Base-by-base conservation (phyloP, 2,113 vertebrate genomes). In the Ibidorhyncha struthersii region DNA sequence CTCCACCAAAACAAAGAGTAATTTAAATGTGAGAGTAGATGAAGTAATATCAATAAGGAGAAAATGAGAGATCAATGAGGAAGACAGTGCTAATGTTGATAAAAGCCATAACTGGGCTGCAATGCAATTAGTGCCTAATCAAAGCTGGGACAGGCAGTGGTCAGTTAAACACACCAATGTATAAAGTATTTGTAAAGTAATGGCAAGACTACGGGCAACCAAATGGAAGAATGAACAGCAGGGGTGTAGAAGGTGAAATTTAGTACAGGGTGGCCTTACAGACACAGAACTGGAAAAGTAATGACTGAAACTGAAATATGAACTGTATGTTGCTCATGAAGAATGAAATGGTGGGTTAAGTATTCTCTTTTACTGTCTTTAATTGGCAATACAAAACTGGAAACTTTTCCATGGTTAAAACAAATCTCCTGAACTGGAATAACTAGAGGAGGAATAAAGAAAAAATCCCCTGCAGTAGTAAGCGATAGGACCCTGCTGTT, bases 61-160 rank as follows among this genome's bases (percentile, higher is more conserved):
- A 86, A 94, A 95, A 96, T 91, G 69, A 71, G 67, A 86, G 38
- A 86, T 86, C 89, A 84, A n/a, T 94, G 77, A 62, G 14, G 47
- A 92, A 89, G 38, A 47, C 34, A 76, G 67, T 22, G 20, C 8
- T 89, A 81, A 73, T 62, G 61, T 15, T 81, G 83, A 41, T 89
- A 86, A 66, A 21, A 70, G 32, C 1, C 3, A 83, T 83, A 81
- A 78, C 38, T 50, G 27, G 20, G 12, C 47, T 86, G 58, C 27
- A 83, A 62, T 38, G 40, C 59, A 95, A 89, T 91, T 89, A 61
- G 45, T 29, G 43, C 9, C 76, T 86, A 89, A 86, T 70, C 59
- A 95, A 81, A 91, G 59, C 71, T 1, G 4, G 20, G 17, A n/a
- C 17, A 53, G 59, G 36, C 58, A 73, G 32, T 26, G 29, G 55